phyloP scores from a whole-genome alignment of 2,888 invertebrate genomes.

The Limnephilus lunatus region DNA sequence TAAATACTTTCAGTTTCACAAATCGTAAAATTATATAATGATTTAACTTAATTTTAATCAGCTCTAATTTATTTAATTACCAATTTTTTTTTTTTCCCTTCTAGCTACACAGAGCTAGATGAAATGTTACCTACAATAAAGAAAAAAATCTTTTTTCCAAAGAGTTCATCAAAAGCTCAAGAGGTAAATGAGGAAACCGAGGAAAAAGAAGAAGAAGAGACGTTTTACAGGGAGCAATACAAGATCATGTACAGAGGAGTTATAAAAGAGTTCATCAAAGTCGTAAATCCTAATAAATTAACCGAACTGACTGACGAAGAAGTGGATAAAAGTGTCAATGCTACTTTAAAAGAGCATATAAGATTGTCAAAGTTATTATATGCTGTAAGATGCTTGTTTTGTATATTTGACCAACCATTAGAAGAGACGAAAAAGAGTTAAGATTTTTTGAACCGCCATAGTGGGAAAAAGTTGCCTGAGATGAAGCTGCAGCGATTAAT shows the following conservation, averaged over 20 bases:
- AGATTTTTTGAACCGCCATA: too few species aligned
- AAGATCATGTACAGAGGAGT: constrained; percentile 69
- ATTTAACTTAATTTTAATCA: too few species aligned
- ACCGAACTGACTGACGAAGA: constrained; percentile 68
- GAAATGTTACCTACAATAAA: constrained; percentile 58
- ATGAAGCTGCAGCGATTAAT: too few species aligned
- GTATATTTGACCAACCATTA: not conserved
- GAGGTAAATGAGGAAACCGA: constrained; percentile 67
- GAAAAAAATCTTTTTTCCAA: constrained; percentile 41
- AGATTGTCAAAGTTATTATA: constrained; percentile 77
- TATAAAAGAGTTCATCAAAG: constrained; percentile 72
- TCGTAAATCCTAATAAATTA: constrained; percentile 67
- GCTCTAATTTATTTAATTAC: too few species aligned
- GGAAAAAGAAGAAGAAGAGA: constrained; percentile 66
- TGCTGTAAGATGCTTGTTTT: constrained; percentile 72
- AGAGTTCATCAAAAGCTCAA: constrained; percentile 60
- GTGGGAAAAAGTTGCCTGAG: too few species aligned
- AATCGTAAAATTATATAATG: too few species aligned
- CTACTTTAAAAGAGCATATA: constrained; percentile 73
- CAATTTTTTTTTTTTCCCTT: not conserved
- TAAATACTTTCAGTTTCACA: too few species aligned
- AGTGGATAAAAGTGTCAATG: constrained; percentile 69
- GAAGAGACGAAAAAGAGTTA: too few species aligned
- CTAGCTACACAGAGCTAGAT: constrained; percentile 70
- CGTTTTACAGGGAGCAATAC: constrained; percentile 68